Base-by-base conservation (phyloP, 2,888 invertebrate species). In the Drosophila meridionalis region DNA sequence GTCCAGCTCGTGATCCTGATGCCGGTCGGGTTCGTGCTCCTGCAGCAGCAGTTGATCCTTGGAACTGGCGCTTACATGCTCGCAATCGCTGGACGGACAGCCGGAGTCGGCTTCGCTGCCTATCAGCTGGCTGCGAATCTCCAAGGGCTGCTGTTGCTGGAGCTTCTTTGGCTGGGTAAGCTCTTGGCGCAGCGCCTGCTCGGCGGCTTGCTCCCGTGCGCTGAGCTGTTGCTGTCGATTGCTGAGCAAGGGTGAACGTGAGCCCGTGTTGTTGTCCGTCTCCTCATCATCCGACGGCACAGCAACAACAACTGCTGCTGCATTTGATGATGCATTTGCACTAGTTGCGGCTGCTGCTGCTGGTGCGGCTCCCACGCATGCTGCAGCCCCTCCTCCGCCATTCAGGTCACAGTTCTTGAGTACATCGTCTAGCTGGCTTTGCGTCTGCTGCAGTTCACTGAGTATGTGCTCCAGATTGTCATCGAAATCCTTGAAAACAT, bases 61-160 rank as follows among this genome's bases (percentile, higher is more conserved):
- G 14, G 96, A 96, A 87, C 95, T 95, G 34, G 95, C 95, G 90
- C 95, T 96, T 48, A 95, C 94, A 89, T 95, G 94, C 86, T 96
- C 96, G 73, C 93, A 93, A 73, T 93, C 93, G 76, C 93, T 93
- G 7, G 93, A 93, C 6, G 93, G 92, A 63, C 93, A 93, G 9
- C 93, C 93, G 0, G 93, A 93, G 57, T 95, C 95, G 79, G 95
- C 93, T 69, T 93, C 93, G 79, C 90, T 93, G 76, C 91, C 92
- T 76, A 87, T 92, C 73, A 77, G 40, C 42, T 70, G 80, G 7
- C 68, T 70, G 48, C 74, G 82, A 30, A 50, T 68, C 36, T 62
- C 70, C 2, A 55, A 14, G 6, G 53, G 38, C 38, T 38, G 73
- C 55, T 78, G 62, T 52, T 74, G 72, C 57, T 75, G 72, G 34